phyloP scores from a whole-genome alignment of 2,113 vertebrate species.

The Larimichthys polyactis region DNA sequence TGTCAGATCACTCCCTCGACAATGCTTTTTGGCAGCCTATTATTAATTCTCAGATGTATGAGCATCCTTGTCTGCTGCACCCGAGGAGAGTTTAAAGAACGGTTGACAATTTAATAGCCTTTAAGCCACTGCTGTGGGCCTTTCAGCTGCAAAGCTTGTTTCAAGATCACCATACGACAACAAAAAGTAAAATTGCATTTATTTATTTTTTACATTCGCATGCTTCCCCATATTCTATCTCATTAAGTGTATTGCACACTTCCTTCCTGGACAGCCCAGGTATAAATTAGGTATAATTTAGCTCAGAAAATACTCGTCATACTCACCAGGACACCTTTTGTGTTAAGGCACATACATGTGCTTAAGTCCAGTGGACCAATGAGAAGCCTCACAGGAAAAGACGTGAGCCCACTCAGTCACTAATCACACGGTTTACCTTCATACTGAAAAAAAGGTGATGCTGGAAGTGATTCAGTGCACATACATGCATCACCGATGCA shows the following conservation, averaged over 20 bases:
- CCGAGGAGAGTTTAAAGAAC: constrained; percentile 35
- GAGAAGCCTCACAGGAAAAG: constrained; percentile 5
- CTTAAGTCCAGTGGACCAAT: constrained; percentile 20
- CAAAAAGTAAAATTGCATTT: not conserved
- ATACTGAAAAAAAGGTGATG: not conserved
- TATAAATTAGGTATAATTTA: constrained; percentile 18
- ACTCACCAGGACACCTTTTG: not conserved
- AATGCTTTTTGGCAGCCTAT: constrained; percentile 29
- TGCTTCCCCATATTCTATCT: not conserved
- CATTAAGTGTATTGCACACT: not conserved
- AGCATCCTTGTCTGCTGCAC: constrained; percentile 27
- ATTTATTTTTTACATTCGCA: constrained; percentile 14
- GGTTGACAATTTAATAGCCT: constrained; percentile 64
- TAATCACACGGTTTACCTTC: constrained; percentile 27
- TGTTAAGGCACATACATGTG: not conserved
- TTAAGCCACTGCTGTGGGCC: constrained; percentile 2
- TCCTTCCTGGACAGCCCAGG: not conserved
- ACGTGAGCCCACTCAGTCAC: constrained; percentile 14
- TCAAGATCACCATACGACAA: constrained; percentile 10
- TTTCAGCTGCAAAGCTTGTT: constrained; percentile 17
- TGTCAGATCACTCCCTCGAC: constrained; percentile 13
- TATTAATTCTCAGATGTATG: constrained; percentile 36
- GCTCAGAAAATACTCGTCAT: constrained; percentile 7
- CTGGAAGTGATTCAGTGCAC: not conserved
- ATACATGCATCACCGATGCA: not conserved